phyloP scores from a whole-genome alignment of 2,888 invertebrate species.

The Eupithecia dodoneata region DNA sequence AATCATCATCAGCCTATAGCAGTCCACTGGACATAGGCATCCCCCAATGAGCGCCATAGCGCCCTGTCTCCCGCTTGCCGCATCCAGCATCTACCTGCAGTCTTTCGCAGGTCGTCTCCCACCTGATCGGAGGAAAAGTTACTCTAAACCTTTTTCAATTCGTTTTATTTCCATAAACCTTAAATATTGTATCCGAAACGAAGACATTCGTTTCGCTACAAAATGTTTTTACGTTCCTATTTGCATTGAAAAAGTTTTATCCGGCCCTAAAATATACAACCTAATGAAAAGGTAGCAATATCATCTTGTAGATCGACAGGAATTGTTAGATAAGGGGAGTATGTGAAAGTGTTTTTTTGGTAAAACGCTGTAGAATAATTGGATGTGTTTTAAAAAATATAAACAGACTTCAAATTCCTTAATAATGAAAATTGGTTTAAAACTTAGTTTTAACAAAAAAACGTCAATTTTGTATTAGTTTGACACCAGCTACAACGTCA shows the following conservation, averaged over 20 bases:
- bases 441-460: too few species aligned
- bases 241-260: slow-evolving; percentile 47
- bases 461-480: too few species aligned
- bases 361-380: not conserved
- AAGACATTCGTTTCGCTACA: slow-evolving; percentile 26
- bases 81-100: too few species aligned
- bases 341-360: not conserved
- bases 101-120: too few species aligned
- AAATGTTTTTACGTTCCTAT: slow-evolving; percentile 39
- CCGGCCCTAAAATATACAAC: slow-evolving; percentile 44
- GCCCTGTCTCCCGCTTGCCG: too few species aligned
- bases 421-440: too few species aligned
- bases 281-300: slow-evolving; percentile 45
- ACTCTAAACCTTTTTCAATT: not conserved
- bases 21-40: too few species aligned
- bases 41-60: too few species aligned
- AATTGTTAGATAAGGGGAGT: not conserved
- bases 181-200: slow-evolving; percentile 5
- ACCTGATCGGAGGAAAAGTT: not conserved
- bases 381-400: too few species aligned
- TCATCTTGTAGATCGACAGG: slow-evolving; percentile 36
- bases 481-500: too few species aligned
- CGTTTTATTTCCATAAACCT: slow-evolving; percentile 6
- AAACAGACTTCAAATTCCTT: too few species aligned
- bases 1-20: too few species aligned